These are phyloP conservation scores for Cervus canadensis DNA, from an alignment of 2,113 vertebrate genomes.

Conservation along the genomic window DNA sequence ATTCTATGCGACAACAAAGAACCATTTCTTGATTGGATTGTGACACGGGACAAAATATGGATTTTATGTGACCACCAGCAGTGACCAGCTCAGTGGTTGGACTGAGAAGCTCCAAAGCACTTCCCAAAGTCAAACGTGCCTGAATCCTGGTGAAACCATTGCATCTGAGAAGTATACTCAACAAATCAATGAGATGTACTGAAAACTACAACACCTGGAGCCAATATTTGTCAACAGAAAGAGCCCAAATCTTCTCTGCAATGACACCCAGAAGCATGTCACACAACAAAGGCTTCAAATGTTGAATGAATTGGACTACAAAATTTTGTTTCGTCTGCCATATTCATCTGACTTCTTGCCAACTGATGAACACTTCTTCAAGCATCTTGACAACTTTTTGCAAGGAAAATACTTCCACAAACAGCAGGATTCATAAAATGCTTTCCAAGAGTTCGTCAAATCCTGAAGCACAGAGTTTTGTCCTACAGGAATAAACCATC, in stretches of 20 bases:
- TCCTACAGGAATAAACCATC: neutral
- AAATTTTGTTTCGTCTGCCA: neutral
- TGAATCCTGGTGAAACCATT: neutral
- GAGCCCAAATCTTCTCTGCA: neutral
- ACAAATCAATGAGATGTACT: neutral
- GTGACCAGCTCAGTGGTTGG: neutral
- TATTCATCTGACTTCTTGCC: neutral
- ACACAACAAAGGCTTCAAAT: neutral
- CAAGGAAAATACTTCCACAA: neutral
- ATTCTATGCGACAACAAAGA: neutral
- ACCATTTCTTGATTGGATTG: neutral
- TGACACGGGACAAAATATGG: neutral
- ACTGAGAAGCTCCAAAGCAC: neutral
- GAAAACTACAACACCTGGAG: neutral
- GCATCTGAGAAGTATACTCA: neutral
- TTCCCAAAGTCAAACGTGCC: neutral
- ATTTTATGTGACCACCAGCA: neutral
- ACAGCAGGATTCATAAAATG: neutral
- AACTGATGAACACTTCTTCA: neutral
- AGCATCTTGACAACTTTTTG: neutral
- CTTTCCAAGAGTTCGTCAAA: neutral
- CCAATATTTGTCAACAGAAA: neutral
- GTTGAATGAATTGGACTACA: neutral
- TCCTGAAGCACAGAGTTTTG: neutral
- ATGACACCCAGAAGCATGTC: neutral